A percentile compares a stretch with the other conserved stretches of the same genome.
Evolutionary conservation across 2,797 vertebrate genomes (phyloP).

Genomic region (Pseudopleuronectes americanus): DNA sequence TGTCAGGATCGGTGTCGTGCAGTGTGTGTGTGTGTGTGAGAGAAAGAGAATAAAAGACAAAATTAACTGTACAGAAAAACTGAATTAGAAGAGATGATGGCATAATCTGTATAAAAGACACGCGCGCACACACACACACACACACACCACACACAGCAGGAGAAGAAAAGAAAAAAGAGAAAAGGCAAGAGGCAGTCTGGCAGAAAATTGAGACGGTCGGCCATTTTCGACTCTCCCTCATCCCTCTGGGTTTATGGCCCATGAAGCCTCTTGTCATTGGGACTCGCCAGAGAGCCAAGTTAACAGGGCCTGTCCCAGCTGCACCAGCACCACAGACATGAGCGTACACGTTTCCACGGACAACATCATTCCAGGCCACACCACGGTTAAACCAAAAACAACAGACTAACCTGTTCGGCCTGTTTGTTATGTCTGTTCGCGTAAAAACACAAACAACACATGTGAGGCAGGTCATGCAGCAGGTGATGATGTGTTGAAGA

Average conservation of each 20-base stretch:
- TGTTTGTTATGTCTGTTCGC: conserved; percentile 24
- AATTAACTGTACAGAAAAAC: conserved; percentile 24
- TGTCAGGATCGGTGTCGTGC: conserved; percentile 28
- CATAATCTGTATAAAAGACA: conserved; percentile 45
- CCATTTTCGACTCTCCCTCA: conserved; percentile 79
- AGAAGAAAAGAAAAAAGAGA: conserved; percentile 47
- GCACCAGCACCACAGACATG: conserved; percentile 56
- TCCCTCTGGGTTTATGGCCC: conserved; percentile 83
- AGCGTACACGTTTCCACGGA: conserved; percentile 34
- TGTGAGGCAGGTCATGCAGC: neutral
- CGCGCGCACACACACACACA: conserved; percentile 16
- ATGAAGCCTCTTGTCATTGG: conserved; percentile 83
- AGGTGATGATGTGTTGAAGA: neutral
- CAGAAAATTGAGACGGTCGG: conserved; percentile 84
- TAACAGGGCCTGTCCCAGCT: conserved; percentile 81
- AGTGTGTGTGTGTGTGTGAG: neutral
- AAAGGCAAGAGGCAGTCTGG: conserved; percentile 75
- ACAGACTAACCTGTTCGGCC: conserved; percentile 14
- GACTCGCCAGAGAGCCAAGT: conserved; percentile 77
- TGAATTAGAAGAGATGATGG: conserved; percentile 37
- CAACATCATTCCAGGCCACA: conserved; percentile 29
- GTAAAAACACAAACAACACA: neutral
- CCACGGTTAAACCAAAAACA: conserved; percentile 3
- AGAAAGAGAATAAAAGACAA: neutral
- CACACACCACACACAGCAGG: neutral